A percentile compares a stretch with the other conserved stretches of the same genome.
These are phyloP conservation scores for Drosophila niveifrons DNA, from an alignment of 2,888 invertebrate genomes.

Conservation along the genomic window DNA sequence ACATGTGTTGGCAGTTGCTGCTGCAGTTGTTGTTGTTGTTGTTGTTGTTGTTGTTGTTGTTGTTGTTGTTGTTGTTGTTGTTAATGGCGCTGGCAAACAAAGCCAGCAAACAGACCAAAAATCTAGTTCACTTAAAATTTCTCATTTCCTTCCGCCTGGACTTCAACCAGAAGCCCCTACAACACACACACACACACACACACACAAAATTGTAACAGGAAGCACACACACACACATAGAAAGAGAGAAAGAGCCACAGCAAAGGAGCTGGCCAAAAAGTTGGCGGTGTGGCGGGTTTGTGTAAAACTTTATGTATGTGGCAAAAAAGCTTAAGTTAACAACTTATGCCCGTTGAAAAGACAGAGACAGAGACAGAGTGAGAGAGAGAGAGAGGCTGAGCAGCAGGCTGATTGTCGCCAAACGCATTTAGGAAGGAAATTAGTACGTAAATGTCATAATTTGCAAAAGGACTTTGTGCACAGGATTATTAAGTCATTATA, in stretches of 20 bases:
- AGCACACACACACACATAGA: constrained; percentile 10
- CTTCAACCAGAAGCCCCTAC: constrained; percentile 27
- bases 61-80: constrained; percentile 48
- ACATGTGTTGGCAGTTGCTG: constrained; percentile 7
- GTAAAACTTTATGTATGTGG: constrained; percentile 49
- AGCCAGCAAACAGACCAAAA: constrained; percentile 71
- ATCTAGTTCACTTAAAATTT: constrained; percentile 81
- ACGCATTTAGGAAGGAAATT: constrained; percentile 80
- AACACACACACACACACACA: constrained; percentile 9
- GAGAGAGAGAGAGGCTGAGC: constrained; percentile 2
- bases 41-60: constrained; percentile 44
- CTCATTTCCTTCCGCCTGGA: constrained; percentile 73
- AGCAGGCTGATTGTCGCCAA: constrained; percentile 55
- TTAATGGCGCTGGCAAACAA: constrained; percentile 58
- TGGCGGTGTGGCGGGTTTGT: background rate
- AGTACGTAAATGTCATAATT: constrained; percentile 79
- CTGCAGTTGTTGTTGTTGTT: constrained; percentile 43
- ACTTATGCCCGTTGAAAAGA: constrained; percentile 59
- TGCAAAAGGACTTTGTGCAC: constrained; percentile 69
- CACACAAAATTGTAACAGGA: constrained; percentile 45
- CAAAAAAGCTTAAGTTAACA: constrained; percentile 77
- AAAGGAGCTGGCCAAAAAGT: no score
- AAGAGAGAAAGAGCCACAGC: background rate
- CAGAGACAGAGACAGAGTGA: constrained; percentile 3
- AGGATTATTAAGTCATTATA: constrained; percentile 77